phyloP scores from a whole-genome alignment of 2,113 vertebrate genomes.

The Melanotaenia duboulayi region DNA sequence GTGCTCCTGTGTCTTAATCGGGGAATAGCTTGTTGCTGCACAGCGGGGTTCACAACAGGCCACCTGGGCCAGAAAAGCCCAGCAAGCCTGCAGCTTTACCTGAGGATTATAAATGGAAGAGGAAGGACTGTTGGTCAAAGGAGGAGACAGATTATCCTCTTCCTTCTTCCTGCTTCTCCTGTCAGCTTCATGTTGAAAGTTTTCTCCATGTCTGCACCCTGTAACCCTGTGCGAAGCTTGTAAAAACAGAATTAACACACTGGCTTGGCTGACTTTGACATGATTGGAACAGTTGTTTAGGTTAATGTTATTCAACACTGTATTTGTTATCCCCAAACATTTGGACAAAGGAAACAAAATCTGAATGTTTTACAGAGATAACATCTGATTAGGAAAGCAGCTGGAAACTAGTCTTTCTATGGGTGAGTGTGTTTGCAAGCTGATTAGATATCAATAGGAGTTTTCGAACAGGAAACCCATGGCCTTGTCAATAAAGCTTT shows the following conservation, averaged over 20 bases:
- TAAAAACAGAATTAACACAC: too few relatives aligned
- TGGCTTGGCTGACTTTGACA: not conserved
- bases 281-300: not conserved
- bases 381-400: not conserved
- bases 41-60: constrained; percentile 40
- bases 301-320: not conserved
- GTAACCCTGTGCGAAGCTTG: not conserved
- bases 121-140: constrained; percentile 34
- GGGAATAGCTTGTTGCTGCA: constrained; percentile 26
- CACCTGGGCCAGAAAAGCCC: constrained; percentile 27
- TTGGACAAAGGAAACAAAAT: not conserved
- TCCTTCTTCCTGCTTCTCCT: constrained; percentile 7
- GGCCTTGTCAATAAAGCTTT: constrained; percentile 8
- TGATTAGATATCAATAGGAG: constrained; percentile 19
- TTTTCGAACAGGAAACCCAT: constrained; percentile 14
- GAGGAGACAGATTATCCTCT: constrained; percentile 64
- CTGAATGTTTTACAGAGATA: not conserved
- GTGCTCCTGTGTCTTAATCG: constrained; percentile 31
- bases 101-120: constrained; percentile 66
- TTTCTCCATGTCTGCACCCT: constrained; percentile 5
- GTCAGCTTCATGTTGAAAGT: constrained; percentile 3
- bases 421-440: not conserved
- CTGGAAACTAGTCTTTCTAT: constrained; percentile 5
- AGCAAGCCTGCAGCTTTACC: constrained; percentile 58
- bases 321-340: not conserved